Conservation (phyloP, 2,113 vertebrate genomes). For the Octodon degus region DNA sequence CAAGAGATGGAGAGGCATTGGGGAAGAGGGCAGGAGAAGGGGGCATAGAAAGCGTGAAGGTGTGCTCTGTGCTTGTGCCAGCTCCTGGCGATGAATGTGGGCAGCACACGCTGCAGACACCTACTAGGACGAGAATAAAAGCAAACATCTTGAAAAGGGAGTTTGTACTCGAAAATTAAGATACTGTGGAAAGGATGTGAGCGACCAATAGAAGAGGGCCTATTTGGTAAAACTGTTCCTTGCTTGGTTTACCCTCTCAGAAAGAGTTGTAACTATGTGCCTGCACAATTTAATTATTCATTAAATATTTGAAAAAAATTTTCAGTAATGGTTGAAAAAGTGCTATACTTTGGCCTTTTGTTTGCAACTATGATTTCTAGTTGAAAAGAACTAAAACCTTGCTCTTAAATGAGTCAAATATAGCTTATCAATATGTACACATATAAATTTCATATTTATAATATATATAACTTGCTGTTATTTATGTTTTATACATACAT, state of each 20-base stretch:
- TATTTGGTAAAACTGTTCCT: constrained; percentile 23
- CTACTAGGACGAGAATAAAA: background rate
- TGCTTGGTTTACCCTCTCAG: constrained; percentile 14
- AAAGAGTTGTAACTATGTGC: background rate
- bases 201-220: background rate
- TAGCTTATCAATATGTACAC: background rate
- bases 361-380: background rate
- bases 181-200: background rate
- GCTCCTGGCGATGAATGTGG: background rate
- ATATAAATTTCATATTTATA: background rate
- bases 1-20: background rate
- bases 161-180: background rate
- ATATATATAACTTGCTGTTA: background rate
- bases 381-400: background rate
- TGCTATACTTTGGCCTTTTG: constrained; percentile 15
- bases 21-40: background rate
- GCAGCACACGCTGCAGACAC: background rate
- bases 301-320: background rate
- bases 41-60: background rate
- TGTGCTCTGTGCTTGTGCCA: background rate
- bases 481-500: background rate
- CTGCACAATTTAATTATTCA: constrained; percentile 36
- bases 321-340: background rate
- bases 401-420: background rate
- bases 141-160: background rate